phyloP scores from a whole-genome alignment of 2,797 vertebrate species.

The Lindbergichthys nudifrons region DNA sequence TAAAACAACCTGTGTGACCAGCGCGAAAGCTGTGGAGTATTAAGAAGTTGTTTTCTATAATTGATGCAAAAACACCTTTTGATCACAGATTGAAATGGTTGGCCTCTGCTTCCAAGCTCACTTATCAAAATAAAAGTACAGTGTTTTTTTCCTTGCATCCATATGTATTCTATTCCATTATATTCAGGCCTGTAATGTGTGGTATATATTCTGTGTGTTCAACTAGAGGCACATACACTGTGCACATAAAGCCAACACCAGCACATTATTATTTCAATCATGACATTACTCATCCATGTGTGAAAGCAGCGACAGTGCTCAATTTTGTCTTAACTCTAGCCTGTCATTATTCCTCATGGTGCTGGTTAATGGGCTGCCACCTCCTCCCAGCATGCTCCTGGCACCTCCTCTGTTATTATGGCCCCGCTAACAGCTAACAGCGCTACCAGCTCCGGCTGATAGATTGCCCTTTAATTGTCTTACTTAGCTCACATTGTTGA shows the following conservation, averaged over 20 bases:
- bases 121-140: neutral
- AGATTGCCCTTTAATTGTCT: conserved; percentile 45
- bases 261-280: conserved; percentile 11
- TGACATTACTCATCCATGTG: conserved; percentile 33
- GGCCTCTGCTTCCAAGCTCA: neutral
- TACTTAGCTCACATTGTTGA: conserved; percentile 31
- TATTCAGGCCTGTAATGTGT: neutral
- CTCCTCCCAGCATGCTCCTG: conserved; percentile 56
- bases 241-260: neutral
- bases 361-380: conserved; percentile 62
- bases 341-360: conserved; percentile 53
- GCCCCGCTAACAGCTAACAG: conserved; percentile 29
- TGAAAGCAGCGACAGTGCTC: conserved; percentile 14
- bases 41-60: neutral
- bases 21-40: neutral
- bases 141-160: no score
- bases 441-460: conserved; percentile 37
- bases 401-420: conserved; percentile 52
- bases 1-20: neutral
- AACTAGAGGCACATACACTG: neutral
- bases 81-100: neutral
- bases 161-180: no score
- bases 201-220: conserved; percentile 7
- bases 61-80: no score
- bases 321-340: conserved; percentile 24